Conservation (phyloP, 2,888 invertebrate species). For the Allophyes oxyacanthae region DNA sequence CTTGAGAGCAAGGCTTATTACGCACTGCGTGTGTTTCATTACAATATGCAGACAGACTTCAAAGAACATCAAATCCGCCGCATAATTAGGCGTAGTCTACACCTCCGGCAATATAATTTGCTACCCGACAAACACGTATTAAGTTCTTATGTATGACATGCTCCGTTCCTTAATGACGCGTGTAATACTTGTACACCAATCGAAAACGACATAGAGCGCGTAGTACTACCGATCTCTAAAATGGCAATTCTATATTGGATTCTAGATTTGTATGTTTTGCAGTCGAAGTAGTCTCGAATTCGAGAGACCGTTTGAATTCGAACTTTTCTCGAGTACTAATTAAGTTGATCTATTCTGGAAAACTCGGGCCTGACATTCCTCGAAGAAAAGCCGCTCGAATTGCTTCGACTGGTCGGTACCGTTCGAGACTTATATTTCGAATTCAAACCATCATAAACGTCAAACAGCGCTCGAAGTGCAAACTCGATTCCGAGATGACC, state of each 20-base stretch:
- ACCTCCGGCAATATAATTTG: conserved; percentile 39
- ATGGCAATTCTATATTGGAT: conserved; percentile 28
- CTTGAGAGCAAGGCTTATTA: conserved; percentile 17
- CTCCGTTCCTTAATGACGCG: conserved; percentile 41
- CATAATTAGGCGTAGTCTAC: conserved; percentile 39
- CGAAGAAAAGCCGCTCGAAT: no score
- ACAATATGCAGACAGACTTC: conserved; percentile 35
- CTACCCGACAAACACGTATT: conserved; percentile 34
- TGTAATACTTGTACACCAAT: conserved; percentile 26
- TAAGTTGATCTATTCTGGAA: no score
- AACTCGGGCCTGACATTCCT: no score
- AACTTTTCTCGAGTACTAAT: no score
- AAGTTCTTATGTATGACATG: conserved; percentile 46
- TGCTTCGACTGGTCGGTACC: no score
- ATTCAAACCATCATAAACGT: no score
- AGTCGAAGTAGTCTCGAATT: no score
- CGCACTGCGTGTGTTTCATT: conserved; percentile 29
- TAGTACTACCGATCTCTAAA: conserved; percentile 15
- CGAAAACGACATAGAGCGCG: conserved; percentile 28
- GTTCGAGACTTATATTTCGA: no score
- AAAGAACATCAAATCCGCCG: conserved; percentile 27
- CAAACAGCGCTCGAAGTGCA: no score
- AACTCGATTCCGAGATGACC: no score
- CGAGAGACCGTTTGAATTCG: no score
- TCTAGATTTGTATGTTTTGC: neutral